Conservation (phyloP, 23 tunicate species). For the Aplidium turbinatum region DNA sequence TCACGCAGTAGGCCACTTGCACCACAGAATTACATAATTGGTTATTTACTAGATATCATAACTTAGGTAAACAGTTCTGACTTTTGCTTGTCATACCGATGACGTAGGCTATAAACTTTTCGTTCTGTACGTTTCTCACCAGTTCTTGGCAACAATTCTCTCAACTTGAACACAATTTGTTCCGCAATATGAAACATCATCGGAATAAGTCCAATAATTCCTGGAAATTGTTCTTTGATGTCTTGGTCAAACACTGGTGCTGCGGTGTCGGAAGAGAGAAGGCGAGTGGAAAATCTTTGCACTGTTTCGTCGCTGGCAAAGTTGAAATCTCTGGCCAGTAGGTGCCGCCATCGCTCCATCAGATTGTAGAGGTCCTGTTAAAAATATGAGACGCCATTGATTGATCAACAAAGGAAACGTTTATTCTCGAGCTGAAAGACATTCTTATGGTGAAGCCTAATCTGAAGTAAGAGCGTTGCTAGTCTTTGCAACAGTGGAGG, state of each 20-base stretch:
- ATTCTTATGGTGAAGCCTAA: too few species aligned
- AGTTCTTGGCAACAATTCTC: conserved; percentile 53
- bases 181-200: conserved; percentile 77
- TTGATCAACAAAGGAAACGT: background rate
- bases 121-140: conserved; percentile 28
- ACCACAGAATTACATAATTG: too few species aligned
- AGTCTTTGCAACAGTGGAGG: too few species aligned
- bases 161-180: conserved; percentile 54
- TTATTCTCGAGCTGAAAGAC: too few species aligned
- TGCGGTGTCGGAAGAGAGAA: conserved; percentile 42
- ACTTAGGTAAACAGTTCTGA: background rate
- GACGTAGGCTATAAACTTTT: background rate
- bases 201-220: conserved; percentile 76
- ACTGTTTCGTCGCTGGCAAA: conserved; percentile 68
- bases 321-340: conserved; percentile 66
- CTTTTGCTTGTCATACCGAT: background rate
- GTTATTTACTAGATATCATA: too few species aligned
- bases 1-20: too few species aligned
- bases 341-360: conserved; percentile 82
- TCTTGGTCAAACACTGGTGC: conserved; percentile 42
- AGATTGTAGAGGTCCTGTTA: conserved; percentile 71
- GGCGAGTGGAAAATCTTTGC: conserved; percentile 58
- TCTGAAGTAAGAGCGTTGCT: too few species aligned
- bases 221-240: conserved; percentile 79
- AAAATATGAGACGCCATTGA: background rate